Conservation (phyloP, 1,140 invertebrate genomes). For the Steinernema feltiae region DNA sequence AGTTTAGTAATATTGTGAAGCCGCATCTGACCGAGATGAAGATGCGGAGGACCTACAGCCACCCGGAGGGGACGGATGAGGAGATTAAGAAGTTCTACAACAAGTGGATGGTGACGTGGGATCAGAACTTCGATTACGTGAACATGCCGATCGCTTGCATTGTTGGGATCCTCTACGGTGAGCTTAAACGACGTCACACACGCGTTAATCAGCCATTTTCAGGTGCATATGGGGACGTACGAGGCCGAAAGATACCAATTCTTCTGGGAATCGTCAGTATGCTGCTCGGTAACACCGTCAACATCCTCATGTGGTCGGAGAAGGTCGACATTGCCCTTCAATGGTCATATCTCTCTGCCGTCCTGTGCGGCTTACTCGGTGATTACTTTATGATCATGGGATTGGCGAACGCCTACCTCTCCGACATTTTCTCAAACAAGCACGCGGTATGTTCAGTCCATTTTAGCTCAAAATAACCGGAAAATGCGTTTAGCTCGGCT, state of each 20-base stretch:
- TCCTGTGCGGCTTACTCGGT: conserved; percentile 20
- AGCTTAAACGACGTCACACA: conserved; percentile 11
- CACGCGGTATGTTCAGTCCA: conserved; percentile 12
- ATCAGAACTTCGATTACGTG: conserved; percentile 37
- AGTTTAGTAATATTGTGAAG: conserved; percentile 30
- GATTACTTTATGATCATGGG: conserved; percentile 34
- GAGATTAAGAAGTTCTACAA: conserved; percentile 31
- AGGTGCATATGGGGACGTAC: conserved; percentile 23
- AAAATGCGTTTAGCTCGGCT: conserved; percentile 25
- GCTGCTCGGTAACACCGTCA: conserved; percentile 21
- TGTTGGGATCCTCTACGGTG: conserved; percentile 38
- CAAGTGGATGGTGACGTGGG: conserved; percentile 36
- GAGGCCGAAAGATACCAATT: conserved; percentile 28
- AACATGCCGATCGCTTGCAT: conserved; percentile 36
- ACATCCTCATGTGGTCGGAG: conserved; percentile 35
- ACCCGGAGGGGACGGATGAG: background rate
- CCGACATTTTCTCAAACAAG: conserved; percentile 32
- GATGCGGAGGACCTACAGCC: conserved; percentile 28
- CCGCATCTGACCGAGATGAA: conserved; percentile 25
- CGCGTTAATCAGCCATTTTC: background rate
- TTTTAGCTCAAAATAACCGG: background rate
- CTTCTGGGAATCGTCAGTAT: conserved; percentile 28
- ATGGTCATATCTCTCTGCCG: conserved; percentile 29
- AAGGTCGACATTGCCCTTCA: conserved; percentile 32
- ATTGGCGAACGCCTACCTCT: conserved; percentile 32